Evolutionary conservation across 2,797 vertebrate species (phyloP), one percentile per base, ranked within the genome.

Genomic region (Enteromius paludinosus): DNA sequence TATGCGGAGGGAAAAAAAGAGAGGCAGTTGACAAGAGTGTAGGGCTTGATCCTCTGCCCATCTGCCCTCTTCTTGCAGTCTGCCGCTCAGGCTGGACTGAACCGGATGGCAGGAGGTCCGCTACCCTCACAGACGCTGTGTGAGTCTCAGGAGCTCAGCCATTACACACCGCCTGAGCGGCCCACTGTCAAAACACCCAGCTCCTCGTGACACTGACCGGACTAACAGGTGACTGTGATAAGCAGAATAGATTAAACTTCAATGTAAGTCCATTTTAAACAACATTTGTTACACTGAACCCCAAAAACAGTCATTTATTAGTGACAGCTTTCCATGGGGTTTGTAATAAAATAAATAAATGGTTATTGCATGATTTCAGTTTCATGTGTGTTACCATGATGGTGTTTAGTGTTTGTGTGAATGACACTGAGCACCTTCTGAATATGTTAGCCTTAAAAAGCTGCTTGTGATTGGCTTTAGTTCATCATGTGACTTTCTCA

Each of bases 21-120:
- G n/a, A n/a, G n/a, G n/a, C n/a, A n/a, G n/a, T 73, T 77, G 82
- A 49, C 23, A 76, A 89, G 76, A 86, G n/a, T 78, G 79, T 23
- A 74, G 84, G 71, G 87, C 91, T 90, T 92, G 92, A 93, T 93
- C 92, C 91, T 83, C 84, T 56, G 79, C 89, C 92, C 91, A 93
- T 93, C 92, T 94, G 93, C 90, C 91, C 89, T 83, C 85, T 88
- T 83, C 90, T 88, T 72, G 30, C 88, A 75, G 86, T 82, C 85
- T 87, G 85, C 73, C 59, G 43, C 85, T 87, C 80, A 82, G 84
- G 47, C 87, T 90, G 89, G 71, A 83, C 87, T 87, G 79, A 65
- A 69, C 86, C 87, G 84, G 76, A 83, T 84, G 69, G 73, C 81
- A 81, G 79, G 59, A 87, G 82, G 83, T 86, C 84, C 84, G 78